These are phyloP conservation scores for Drosophila littoralis DNA, from an alignment of 1,140 invertebrate species.

Conservation along the genomic window DNA sequence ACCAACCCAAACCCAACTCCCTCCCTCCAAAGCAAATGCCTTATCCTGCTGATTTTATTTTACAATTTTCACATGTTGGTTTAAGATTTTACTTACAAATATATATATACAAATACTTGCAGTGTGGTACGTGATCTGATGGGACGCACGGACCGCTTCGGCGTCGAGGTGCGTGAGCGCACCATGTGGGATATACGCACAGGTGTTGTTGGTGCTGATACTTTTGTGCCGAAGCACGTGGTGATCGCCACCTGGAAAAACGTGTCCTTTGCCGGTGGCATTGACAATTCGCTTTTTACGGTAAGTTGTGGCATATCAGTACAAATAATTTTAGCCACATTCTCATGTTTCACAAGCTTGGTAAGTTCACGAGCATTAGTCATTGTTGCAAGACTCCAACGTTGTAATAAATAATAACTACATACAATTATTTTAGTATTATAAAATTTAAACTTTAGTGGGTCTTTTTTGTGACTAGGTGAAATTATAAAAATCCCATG, in stretches of 20 bases:
- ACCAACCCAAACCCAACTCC: constrained; percentile 7
- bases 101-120: constrained; percentile 39
- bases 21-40: constrained; percentile 22
- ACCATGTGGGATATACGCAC: constrained; percentile 95
- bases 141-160: constrained; percentile 91
- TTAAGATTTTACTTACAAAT: neutral
- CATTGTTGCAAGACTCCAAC: too few relatives aligned
- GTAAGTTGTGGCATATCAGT: constrained; percentile 84
- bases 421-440: too few relatives aligned
- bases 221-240: constrained; percentile 95
- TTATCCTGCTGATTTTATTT: constrained; percentile 54
- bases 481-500: too few relatives aligned
- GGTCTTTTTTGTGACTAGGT: too few relatives aligned
- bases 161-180: constrained; percentile 93
- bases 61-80: constrained; percentile 19
- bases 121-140: constrained; percentile 89
- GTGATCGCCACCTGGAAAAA: constrained; percentile 98
- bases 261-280: constrained; percentile 95
- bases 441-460: too few relatives aligned
- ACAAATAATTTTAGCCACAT: neutral
- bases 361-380: too few relatives aligned
- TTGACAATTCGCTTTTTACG: constrained; percentile 90
- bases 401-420: too few relatives aligned
- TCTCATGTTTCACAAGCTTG: too few relatives aligned
- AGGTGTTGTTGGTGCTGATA: constrained; percentile 95